phyloP scores from a whole-genome alignment of 2,113 vertebrate genomes.

The Cinclus mexicanus region DNA sequence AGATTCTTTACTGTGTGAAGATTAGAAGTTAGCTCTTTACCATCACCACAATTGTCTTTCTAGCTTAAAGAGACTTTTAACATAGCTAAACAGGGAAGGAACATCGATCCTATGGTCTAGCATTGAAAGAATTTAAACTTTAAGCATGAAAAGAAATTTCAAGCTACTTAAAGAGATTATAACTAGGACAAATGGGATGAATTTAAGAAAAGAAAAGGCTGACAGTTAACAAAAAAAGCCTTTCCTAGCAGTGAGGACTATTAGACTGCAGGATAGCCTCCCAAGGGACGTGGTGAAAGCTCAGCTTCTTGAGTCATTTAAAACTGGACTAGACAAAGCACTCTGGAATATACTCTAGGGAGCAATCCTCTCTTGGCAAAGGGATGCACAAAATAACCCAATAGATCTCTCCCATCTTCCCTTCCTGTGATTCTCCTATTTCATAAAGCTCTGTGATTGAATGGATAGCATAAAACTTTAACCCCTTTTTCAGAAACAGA shows the following conservation, averaged over 20 bases:
- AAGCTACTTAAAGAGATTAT: not conserved
- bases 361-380: conserved; percentile 59
- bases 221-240: not conserved
- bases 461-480: conserved; percentile 41
- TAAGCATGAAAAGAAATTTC: not conserved
- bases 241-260: conserved; percentile 27
- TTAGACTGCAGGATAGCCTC: conserved; percentile 54
- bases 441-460: conserved; percentile 30
- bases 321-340: conserved; percentile 62
- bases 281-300: conserved; percentile 50
- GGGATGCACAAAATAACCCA: conserved; percentile 50
- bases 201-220: conserved; percentile 42
- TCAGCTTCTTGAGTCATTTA: conserved; percentile 47
- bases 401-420: conserved; percentile 26
- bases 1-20: not conserved
- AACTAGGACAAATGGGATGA: conserved; percentile 30
- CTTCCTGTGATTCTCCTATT: conserved; percentile 14
- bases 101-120: not conserved
- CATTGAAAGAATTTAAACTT: conserved; percentile 9
- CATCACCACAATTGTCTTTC: not conserved
- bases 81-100: conserved; percentile 20
- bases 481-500: conserved; percentile 28
- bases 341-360: conserved; percentile 25
- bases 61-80: not conserved
- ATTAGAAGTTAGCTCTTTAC: not conserved